phyloP scores from a whole-genome alignment of 2,113 vertebrate genomes.

The Carollia perspicillata region DNA sequence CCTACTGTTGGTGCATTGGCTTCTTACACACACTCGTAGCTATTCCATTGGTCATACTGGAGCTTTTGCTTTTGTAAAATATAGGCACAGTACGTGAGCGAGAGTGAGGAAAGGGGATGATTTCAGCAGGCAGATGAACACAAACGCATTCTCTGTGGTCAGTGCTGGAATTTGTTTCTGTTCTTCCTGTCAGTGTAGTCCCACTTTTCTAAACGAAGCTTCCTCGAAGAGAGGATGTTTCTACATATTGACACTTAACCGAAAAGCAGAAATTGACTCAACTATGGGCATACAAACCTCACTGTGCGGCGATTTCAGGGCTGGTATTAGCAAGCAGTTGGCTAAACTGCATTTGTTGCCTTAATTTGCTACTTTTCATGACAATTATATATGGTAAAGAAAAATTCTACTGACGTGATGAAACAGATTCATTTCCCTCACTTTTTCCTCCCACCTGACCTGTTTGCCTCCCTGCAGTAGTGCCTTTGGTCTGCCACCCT shows the following conservation, averaged over 20 bases:
- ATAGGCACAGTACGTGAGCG: no score
- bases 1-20: neutral
- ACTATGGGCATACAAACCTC: neutral
- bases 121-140: neutral
- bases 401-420: neutral
- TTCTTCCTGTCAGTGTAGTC: neutral
- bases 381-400: neutral
- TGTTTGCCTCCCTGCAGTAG: conserved; percentile 15
- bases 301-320: neutral
- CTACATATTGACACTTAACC: neutral
- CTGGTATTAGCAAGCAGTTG: neutral
- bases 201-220: neutral
- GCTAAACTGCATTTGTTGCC: neutral
- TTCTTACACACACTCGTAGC: neutral
- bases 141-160: neutral
- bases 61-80: neutral
- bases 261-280: neutral
- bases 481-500: neutral
- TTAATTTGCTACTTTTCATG: neutral
- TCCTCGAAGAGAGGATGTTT: neutral
- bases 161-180: neutral
- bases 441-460: neutral
- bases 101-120: neutral
- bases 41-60: neutral
- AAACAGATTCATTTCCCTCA: neutral